Conservation (phyloP, 2,113 vertebrate species). For the Myrmecophaga tridactyla region DNA sequence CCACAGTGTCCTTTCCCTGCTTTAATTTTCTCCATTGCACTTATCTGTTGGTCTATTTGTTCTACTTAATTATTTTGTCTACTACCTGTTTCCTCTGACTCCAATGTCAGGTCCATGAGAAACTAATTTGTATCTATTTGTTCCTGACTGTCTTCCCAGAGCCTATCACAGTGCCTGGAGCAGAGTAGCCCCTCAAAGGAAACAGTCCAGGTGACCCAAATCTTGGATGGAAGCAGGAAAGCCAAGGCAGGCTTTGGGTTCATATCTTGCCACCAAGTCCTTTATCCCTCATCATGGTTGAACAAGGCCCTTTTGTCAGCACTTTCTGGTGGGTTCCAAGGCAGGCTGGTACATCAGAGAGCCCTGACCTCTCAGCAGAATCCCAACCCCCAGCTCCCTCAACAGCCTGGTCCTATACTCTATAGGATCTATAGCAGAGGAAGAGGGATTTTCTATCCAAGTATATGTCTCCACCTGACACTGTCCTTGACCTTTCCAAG, state of each 20-base stretch:
- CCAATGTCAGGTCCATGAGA: neutral
- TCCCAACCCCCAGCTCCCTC: neutral
- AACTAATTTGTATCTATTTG: neutral
- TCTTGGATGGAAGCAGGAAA: neutral
- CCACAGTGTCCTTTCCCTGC: neutral
- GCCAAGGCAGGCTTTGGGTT: neutral
- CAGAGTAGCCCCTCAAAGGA: neutral
- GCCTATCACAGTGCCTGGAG: neutral
- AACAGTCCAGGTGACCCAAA: neutral
- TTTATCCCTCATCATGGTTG: neutral
- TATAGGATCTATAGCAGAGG: neutral
- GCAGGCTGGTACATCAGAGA: neutral
- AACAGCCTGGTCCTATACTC: neutral
- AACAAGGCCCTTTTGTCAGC: neutral
- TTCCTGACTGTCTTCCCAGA: neutral
- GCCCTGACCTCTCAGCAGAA: neutral
- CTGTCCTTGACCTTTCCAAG: neutral
- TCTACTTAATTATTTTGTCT: neutral
- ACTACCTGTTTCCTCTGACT: neutral
- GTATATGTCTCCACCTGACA: conserved; percentile 34
- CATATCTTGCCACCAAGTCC: neutral
- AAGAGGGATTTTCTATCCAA: neutral
- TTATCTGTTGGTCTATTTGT: neutral
- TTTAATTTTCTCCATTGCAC: neutral
- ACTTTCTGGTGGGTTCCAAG: neutral